These are phyloP conservation scores for Heliconius cydno DNA, from an alignment of 2,888 invertebrate genomes.

Conservation along the genomic window DNA sequence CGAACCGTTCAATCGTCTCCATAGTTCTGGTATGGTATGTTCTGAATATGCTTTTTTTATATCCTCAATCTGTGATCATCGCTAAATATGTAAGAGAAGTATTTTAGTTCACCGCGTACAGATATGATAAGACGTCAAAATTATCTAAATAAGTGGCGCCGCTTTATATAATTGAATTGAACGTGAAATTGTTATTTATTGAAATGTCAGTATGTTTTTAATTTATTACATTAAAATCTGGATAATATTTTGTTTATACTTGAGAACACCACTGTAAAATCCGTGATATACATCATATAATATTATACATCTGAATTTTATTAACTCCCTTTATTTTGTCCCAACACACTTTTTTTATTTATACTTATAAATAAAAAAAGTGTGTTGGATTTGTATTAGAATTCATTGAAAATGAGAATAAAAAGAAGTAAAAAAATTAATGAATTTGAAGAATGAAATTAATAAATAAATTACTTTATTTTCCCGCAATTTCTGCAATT, in stretches of 20 bases:
- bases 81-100: conserved; percentile 80
- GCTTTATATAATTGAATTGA: conserved; percentile 73
- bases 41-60: conserved; percentile 81
- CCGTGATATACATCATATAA: conserved; percentile 83
- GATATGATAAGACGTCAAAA: conserved; percentile 67
- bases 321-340: conserved; percentile 53
- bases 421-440: no score
- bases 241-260: conserved; percentile 79
- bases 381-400: not conserved
- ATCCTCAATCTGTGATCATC: conserved; percentile 83
- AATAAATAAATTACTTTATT: no score
- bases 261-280: conserved; percentile 82
- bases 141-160: conserved; percentile 65
- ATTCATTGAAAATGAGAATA: no score
- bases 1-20: conserved; percentile 80
- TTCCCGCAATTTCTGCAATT: no score
- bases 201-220: conserved; percentile 77
- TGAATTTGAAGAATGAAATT: no score
- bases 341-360: not conserved
- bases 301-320: conserved; percentile 78
- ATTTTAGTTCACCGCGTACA: conserved; percentile 74
- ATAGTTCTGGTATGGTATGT: conserved; percentile 75
- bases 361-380: not conserved
- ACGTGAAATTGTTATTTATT: conserved; percentile 82
- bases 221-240: conserved; percentile 81